Percentiles rank a stretch among this genome's conserved stretches.
phyloP scores from a whole-genome alignment of 92 coral and sea anemone genomes.

The Pocillopora grandis region DNA sequence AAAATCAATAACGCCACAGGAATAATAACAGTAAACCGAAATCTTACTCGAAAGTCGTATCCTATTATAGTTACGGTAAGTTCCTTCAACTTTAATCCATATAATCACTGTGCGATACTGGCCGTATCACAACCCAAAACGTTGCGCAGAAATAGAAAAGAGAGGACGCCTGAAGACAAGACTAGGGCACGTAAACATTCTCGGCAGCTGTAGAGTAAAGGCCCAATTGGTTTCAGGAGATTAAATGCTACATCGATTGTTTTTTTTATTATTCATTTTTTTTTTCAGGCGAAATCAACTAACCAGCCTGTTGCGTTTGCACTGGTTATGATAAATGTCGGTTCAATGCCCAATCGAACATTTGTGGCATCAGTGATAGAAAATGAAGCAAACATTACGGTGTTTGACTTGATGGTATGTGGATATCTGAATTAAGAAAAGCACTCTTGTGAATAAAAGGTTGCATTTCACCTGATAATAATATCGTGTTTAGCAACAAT shows the following conservation, averaged over 20 bases:
- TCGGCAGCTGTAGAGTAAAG: no score
- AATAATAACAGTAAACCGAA: constrained; percentile 26
- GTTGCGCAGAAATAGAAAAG: no score
- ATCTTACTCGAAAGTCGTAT: constrained; percentile 16
- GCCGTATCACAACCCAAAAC: no score
- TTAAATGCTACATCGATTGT: background rate
- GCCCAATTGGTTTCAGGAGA: no score
- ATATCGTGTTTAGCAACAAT: no score
- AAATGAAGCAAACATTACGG: constrained; percentile 41
- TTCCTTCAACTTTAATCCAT: background rate
- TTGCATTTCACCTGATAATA: no score
- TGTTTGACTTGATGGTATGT: constrained; percentile 57
- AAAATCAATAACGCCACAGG: constrained; percentile 52
- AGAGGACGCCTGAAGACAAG: no score
- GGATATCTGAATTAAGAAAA: background rate
- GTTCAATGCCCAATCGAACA: constrained; percentile 56
- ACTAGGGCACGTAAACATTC: no score
- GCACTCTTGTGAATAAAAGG: no score
- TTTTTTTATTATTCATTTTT: background rate
- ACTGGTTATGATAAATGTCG: constrained; percentile 62
- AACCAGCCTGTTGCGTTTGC: constrained; percentile 56
- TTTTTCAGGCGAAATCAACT: constrained; percentile 56
- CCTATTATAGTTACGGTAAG: constrained; percentile 49
- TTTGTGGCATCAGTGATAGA: constrained; percentile 50
- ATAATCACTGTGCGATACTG: no score